These are phyloP conservation scores for Machaerirhynchus nigripectus DNA, from an alignment of 2,113 vertebrate genomes.

Conservation along the genomic window DNA sequence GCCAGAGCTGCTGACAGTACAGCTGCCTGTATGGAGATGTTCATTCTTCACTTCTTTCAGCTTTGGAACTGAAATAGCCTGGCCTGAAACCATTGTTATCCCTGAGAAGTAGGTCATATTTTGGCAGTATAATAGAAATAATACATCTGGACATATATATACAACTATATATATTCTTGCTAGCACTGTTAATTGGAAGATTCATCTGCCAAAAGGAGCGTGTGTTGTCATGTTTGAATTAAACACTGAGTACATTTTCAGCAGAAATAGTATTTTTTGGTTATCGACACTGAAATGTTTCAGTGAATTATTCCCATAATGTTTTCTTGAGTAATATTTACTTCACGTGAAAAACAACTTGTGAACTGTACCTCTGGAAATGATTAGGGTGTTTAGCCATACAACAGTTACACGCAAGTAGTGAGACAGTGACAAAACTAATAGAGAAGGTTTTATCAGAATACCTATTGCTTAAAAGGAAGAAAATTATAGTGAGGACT, in stretches of 20 bases:
- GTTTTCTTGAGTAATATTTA: slow-evolving; percentile 1
- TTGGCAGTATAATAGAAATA: not conserved
- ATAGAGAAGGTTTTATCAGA: slow-evolving; percentile 66
- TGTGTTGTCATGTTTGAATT: not conserved
- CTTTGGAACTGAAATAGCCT: not conserved
- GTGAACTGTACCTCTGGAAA: slow-evolving; percentile 33
- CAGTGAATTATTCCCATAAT: not conserved
- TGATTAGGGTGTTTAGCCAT: slow-evolving; percentile 33
- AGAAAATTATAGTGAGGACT: slow-evolving; percentile 69
- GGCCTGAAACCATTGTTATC: not conserved
- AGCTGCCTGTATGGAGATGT: not conserved
- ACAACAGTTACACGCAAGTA: slow-evolving; percentile 28
- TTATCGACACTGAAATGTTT: not conserved
- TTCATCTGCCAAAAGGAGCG: not conserved
- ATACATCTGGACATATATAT: not conserved
- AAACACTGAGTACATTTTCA: not conserved
- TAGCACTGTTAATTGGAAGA: not conserved
- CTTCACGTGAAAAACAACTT: not conserved
- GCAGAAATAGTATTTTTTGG: not conserved
- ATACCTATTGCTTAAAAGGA: slow-evolving; percentile 62
- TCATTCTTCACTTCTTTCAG: not conserved
- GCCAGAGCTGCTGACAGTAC: not conserved
- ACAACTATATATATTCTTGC: not conserved
- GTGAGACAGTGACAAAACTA: slow-evolving; percentile 69
- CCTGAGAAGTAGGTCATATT: not conserved